A percentile compares a stretch with the other conserved stretches of the same genome.
These are phyloP conservation scores for Neolamprologus brichardi DNA, from an alignment of 2,113 vertebrate species.

Conservation along the genomic window DNA sequence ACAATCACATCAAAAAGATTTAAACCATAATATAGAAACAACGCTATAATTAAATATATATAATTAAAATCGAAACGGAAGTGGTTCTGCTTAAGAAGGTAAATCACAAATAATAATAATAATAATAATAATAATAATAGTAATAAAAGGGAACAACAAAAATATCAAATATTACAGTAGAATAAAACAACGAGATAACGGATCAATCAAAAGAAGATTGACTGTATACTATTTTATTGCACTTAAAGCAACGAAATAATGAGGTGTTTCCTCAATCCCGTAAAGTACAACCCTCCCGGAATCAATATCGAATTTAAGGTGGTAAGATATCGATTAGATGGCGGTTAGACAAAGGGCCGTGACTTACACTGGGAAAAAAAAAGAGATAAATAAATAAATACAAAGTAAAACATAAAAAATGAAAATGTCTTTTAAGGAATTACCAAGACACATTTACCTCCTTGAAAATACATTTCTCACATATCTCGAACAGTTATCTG, in stretches of 20 bases:
- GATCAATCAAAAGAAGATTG: background rate
- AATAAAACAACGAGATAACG: background rate
- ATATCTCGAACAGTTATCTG: background rate
- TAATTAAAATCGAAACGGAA: background rate
- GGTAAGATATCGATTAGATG: conserved; percentile 33
- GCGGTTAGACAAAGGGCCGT: conserved; percentile 8
- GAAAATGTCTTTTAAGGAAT: background rate
- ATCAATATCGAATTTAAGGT: conserved; percentile 13
- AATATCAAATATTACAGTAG: background rate
- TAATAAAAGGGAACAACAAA: background rate
- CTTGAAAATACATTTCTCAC: background rate
- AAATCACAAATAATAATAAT: background rate
- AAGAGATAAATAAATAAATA: background rate
- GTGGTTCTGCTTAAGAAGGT: background rate
- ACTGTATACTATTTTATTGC: conserved; percentile 2
- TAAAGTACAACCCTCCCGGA: background rate
- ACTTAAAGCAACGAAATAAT: conserved; percentile 44
- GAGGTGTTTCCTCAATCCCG: conserved; percentile 4
- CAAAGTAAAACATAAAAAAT: background rate
- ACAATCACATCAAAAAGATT: background rate
- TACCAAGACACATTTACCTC: background rate
- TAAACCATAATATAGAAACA: background rate
- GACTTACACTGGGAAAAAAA: background rate
- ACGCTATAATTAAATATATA: background rate
- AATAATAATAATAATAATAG: background rate